Conservation (phyloP, 1,140 invertebrate species). For the Procambarus virginalis region DNA sequence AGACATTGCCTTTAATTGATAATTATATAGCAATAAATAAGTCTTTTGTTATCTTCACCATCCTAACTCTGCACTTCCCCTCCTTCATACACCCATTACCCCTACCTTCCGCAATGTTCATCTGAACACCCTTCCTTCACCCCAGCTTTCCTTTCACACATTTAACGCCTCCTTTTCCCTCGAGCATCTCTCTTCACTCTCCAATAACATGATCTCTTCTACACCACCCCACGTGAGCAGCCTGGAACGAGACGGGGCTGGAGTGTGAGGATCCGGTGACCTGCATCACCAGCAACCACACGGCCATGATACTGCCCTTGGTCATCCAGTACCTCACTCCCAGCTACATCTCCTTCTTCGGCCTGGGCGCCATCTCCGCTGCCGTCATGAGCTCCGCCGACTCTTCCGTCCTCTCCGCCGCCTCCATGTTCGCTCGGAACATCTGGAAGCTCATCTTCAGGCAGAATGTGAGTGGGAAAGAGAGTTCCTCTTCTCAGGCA, state of each 20-base stretch:
- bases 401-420: constrained; percentile 97
- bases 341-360: constrained; percentile 92
- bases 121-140: not conserved
- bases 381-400: constrained; percentile 99
- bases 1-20: too few species aligned
- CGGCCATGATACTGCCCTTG: constrained; percentile 96
- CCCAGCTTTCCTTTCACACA: not conserved
- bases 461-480: constrained; percentile 81
- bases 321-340: constrained; percentile 97
- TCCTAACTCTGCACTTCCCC: not conserved
- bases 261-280: constrained; percentile 52
- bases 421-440: constrained; percentile 98
- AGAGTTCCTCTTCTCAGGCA: too few species aligned
- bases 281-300: constrained; percentile 81
- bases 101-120: too few species aligned
- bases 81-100: not conserved
- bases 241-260: constrained; percentile 67
- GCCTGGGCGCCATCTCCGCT: constrained; percentile 96
- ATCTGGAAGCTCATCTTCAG: constrained; percentile 97
- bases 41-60: not conserved
- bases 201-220: not conserved
- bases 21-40: too few species aligned
- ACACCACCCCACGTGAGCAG: constrained; percentile 62
- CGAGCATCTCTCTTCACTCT: not conserved
- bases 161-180: not conserved